A percentile compares a stretch with the other conserved stretches of the same genome.
These are phyloP conservation scores for Hemicrepidius hirtus DNA, from an alignment of 2,888 invertebrate genomes.

Conservation along the genomic window DNA sequence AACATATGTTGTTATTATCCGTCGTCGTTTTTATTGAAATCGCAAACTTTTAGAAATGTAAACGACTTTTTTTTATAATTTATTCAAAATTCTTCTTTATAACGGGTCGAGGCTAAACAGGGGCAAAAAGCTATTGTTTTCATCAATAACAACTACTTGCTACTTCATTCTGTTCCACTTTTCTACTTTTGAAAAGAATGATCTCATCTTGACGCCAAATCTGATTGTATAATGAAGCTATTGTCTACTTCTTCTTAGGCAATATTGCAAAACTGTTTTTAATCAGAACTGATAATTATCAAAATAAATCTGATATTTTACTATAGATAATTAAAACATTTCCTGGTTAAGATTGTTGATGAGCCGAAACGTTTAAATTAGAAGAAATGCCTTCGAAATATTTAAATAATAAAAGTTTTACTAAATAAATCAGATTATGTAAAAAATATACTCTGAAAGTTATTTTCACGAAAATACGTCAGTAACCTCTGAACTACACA, in stretches of 20 bases:
- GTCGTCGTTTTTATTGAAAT: neutral
- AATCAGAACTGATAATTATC: neutral
- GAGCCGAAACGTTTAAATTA: neutral
- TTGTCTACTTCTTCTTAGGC: neutral
- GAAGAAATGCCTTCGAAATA: too few species aligned
- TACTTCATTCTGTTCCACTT: neutral
- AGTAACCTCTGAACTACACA: too few species aligned
- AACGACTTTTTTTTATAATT: neutral
- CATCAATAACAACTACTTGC: neutral
- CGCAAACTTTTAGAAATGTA: neutral
- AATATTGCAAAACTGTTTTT: neutral
- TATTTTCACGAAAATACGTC: too few species aligned
- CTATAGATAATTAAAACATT: neutral
- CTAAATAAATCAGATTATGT: too few species aligned
- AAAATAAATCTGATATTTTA: neutral
- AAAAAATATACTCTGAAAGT: too few species aligned
- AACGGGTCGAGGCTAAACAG: slow-evolving; percentile 58
- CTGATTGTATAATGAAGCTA: slow-evolving; percentile 15
- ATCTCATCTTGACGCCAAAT: neutral
- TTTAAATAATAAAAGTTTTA: too few species aligned
- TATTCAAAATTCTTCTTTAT: slow-evolving; percentile 40
- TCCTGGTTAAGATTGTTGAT: neutral
- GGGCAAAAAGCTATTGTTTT: slow-evolving; percentile 45
- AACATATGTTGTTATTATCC: neutral
- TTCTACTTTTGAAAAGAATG: slow-evolving; percentile 7